A percentile compares a stretch with the other conserved stretches of the same genome.
These are phyloP conservation scores for Callipepla californica DNA, from an alignment of 2,113 vertebrate genomes.

Conservation along the genomic window DNA sequence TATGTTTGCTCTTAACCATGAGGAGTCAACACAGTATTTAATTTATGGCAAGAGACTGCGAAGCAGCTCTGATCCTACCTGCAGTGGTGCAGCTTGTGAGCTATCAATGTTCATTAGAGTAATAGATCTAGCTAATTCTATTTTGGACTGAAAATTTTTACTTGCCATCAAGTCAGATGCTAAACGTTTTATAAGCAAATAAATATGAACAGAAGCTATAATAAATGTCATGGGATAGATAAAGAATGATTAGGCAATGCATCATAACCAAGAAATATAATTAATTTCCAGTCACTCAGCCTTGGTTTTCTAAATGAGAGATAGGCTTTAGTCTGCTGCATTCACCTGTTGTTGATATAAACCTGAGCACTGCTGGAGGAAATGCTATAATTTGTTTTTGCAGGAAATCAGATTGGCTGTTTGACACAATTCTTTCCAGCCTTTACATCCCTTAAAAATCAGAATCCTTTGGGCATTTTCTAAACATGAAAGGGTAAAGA, in stretches of 20 bases:
- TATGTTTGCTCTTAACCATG: neutral
- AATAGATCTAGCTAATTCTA: neutral
- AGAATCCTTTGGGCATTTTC: neutral
- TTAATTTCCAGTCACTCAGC: neutral
- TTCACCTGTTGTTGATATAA: neutral
- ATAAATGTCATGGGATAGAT: neutral
- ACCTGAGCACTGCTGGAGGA: neutral
- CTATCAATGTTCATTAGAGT: neutral
- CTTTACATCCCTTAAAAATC: neutral
- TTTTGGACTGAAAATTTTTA: neutral
- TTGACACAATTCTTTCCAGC: slow-evolving; percentile 2
- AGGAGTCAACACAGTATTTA: neutral
- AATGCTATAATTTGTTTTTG: neutral
- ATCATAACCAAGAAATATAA: neutral
- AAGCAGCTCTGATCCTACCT: neutral
- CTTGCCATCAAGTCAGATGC: neutral
- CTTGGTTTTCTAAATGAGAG: neutral
- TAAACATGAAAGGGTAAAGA: neutral
- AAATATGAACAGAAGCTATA: neutral
- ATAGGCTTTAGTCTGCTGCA: neutral
- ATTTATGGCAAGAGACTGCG: neutral
- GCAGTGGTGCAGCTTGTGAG: neutral
- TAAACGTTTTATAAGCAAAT: neutral
- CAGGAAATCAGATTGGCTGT: neutral
- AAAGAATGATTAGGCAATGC: neutral